Evolutionary conservation across 2,888 invertebrate genomes (phyloP), one percentile per base, ranked within the genome.

Genomic region (Nipponacmea schrenckii): DNA sequence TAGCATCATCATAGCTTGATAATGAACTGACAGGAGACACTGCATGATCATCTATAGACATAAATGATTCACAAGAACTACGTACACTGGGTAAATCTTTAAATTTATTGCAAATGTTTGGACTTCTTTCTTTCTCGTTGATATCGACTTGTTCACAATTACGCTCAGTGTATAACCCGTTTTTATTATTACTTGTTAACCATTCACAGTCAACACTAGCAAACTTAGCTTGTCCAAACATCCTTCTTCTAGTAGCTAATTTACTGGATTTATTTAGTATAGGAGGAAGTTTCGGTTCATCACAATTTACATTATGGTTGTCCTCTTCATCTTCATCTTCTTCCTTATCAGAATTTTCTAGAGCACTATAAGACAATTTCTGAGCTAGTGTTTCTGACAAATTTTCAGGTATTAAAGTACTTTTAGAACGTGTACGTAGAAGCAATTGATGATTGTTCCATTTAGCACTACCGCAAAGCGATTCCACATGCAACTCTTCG

Each of bases 401-500:
- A 56, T 20, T 56, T n/a, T 74, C 74, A 10, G 67, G 64, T 44
- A 74, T 48, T 27, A 74, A 64, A 44, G 71, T 70, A 66, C 74
- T 74, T 64, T 74, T 74, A 17, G 74, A 74, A 24, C 71, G 66
- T 15, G 65, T 27, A 14, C 64, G 45, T 48, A 46, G 20, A 26
- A 48, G 64, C 31, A 64, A 20, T 64, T 64, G 63, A 27, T 70
- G 72, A 20, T 74, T 74, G 62, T 74, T 73, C 73, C 77, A 75
- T 24, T 75, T 75, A 8, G 80, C 77, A 66, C 81, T 81, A 24
- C 85, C 85, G 65, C 83, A 84, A 20, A 85, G 80, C 7, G 84
- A 84, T 71, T 84, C 83, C 72, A 81, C 82, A 70, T 85, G 85
- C 48, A 83, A 73, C 69, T 79, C 77, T 63, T 85, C 85, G 17